Evolutionary conservation across 1,140 invertebrate genomes (phyloP), one percentile per base, ranked within the genome.

Genomic region (Stenopsyche tienmushanensis): DNA sequence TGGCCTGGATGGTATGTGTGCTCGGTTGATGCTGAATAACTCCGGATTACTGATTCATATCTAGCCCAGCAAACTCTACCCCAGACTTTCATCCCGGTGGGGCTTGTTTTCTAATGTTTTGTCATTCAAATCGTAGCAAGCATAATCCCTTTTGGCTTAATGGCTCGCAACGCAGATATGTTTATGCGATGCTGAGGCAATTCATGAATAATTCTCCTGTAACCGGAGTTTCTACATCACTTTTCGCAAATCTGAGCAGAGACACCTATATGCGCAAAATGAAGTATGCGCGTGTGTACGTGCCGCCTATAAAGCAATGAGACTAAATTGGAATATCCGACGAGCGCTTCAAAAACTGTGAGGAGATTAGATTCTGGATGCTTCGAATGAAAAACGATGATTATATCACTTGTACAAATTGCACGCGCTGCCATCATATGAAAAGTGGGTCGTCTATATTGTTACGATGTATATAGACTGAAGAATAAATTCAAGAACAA

Each of bases 131-230:
- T 57, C 21, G 54, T 20, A 57, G 34, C 54, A 23, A 39, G 54
- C 54, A 57, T 57, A 57, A 57, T 57, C 54, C 54, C n/a, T n/a
- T 20, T 57, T 57, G 54, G 54, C 54, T 57, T 57, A 57, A 57
- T 57, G 54, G 54, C 54, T 57, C 54, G 54, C 54, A 41, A 21
- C 54, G 25, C 34, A 57, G 54, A 57, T 57, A 57, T 57, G 24
- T 53, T 53, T 29, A 29, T 53, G 21, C 15, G 8, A 20, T 20
- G 23, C 24, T 13, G 39, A 17, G 54, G 54, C 54, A 57, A 57
- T 57, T 57, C 54, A 57, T 57, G 54, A 57, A 57, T 57, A 57
- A 57, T 57, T 57, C 54, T 13, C 44, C n/a, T 26, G 54, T 57
- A 57, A 57, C 39, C 17, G 34, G 54, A 57, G 54, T 24, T 39